Conservation (phyloP, 2,888 invertebrate genomes). For the Sarcophaga caerulescens region DNA sequence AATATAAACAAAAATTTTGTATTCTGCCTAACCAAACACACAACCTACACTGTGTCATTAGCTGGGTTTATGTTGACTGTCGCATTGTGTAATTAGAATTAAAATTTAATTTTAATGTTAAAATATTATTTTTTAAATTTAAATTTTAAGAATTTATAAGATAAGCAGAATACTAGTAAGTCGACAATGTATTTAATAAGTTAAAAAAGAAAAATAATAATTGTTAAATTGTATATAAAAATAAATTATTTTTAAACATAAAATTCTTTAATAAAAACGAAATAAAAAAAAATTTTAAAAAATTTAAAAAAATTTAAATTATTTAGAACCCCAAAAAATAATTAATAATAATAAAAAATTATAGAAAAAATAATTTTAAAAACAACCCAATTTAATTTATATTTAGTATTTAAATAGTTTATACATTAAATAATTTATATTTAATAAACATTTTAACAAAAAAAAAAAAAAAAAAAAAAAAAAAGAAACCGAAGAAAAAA, state of each 20-base stretch:
- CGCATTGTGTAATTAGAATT: too few relatives aligned
- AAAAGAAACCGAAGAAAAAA: constrained; percentile 16
- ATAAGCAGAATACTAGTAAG: background rate
- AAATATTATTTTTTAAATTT: background rate
- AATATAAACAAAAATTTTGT: too few relatives aligned
- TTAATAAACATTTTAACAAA: constrained; percentile 43
- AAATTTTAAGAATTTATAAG: constrained; percentile 59
- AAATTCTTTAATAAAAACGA: background rate
- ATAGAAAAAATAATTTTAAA: too few relatives aligned
- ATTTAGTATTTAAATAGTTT: constrained; percentile 24
- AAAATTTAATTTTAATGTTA: too few relatives aligned
- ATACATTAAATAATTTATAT: background rate
- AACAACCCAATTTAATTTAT: too few relatives aligned
- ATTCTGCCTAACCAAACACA: too few relatives aligned
- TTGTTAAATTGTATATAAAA: constrained; percentile 55
- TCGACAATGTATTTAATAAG: constrained; percentile 9
- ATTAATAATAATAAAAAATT: too few relatives aligned
- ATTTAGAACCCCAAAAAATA: constrained; percentile 32
- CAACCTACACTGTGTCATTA: too few relatives aligned
- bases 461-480: constrained; percentile 17
- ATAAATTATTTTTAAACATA: constrained; percentile 46
- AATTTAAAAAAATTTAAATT: background rate
- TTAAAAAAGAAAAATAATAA: constrained; percentile 5
- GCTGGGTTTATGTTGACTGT: too few relatives aligned
- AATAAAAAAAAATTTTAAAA: background rate